Percentiles rank a stretch among this genome's conserved stretches.
Conservation (phyloP, 2,797 vertebrate species). For the Sylvilagus floridanus region DNA sequence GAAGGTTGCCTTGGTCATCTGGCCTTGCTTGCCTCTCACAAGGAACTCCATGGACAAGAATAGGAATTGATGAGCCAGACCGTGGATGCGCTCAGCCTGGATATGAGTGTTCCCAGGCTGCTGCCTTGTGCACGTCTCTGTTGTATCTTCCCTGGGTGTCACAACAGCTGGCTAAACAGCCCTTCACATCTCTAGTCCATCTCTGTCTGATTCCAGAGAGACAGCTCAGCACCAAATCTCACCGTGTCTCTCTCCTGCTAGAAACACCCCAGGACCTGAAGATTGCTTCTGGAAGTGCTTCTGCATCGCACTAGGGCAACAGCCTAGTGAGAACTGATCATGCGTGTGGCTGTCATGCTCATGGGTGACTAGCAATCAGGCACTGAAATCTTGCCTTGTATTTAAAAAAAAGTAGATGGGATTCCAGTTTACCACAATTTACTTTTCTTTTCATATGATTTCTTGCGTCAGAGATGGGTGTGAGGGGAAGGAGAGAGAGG, state of each 20-base stretch:
- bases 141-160: background rate
- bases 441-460: background rate
- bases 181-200: background rate
- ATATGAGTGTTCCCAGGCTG: background rate
- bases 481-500: background rate
- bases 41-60: background rate
- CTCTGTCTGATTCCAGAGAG: background rate
- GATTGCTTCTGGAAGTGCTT: background rate
- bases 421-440: background rate
- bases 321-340: background rate
- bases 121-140: background rate
- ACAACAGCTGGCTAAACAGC: background rate
- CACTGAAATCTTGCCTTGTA: background rate
- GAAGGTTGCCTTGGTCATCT: background rate
- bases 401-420: background rate
- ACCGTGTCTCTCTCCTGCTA: background rate
- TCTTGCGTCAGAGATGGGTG: background rate
- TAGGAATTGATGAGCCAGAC: no score
- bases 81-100: accelerated
- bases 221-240: background rate
- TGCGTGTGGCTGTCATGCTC: background rate
- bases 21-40: background rate
- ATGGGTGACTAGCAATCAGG: background rate
- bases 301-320: background rate
- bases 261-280: accelerated